Percentiles rank a stretch among this genome's conserved stretches.
These are phyloP conservation scores for Centropus bengalensis DNA, from an alignment of 2,113 vertebrate genomes.

Conservation along the genomic window DNA sequence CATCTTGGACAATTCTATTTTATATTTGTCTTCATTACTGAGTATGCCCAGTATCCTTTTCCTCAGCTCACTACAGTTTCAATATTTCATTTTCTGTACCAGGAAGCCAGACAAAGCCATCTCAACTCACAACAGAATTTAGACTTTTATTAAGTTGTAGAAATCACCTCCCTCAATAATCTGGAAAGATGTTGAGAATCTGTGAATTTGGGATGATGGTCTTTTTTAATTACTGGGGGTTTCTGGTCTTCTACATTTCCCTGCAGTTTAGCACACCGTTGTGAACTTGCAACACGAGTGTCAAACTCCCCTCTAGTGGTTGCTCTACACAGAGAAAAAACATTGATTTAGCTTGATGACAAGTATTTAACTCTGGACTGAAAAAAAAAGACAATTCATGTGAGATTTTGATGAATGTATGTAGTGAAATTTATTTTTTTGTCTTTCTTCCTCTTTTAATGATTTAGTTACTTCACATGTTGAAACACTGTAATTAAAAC, in stretches of 20 bases:
- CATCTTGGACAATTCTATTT: neutral
- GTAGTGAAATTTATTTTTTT: neutral
- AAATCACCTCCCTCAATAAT: constrained; percentile 28
- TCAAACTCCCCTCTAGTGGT: constrained; percentile 65
- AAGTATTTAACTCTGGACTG: constrained; percentile 7
- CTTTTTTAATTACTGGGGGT: constrained; percentile 31
- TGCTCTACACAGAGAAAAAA: constrained; percentile 47
- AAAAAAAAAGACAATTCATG: neutral
- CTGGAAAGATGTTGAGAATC: constrained; percentile 26
- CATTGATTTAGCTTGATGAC: constrained; percentile 26
- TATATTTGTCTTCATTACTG: constrained; percentile 41
- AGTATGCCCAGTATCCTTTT: neutral
- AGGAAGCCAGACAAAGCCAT: neutral
- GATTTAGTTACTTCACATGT: constrained; percentile 41
- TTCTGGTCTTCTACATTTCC: constrained; percentile 4
- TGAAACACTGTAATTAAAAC: constrained; percentile 51
- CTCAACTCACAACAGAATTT: neutral
- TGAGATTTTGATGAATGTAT: neutral
- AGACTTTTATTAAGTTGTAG: constrained; percentile 37
- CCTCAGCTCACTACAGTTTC: neutral
- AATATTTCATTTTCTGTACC: constrained; percentile 21
- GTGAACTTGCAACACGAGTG: constrained; percentile 5
- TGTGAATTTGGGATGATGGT: constrained; percentile 6
- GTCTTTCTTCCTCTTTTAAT: constrained; percentile 14
- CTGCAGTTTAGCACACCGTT: constrained; percentile 6